Percentiles rank a stretch among this genome's conserved stretches.
Evolutionary conservation across 2,797 vertebrate species (phyloP).

Genomic region (Picus viridis): DNA sequence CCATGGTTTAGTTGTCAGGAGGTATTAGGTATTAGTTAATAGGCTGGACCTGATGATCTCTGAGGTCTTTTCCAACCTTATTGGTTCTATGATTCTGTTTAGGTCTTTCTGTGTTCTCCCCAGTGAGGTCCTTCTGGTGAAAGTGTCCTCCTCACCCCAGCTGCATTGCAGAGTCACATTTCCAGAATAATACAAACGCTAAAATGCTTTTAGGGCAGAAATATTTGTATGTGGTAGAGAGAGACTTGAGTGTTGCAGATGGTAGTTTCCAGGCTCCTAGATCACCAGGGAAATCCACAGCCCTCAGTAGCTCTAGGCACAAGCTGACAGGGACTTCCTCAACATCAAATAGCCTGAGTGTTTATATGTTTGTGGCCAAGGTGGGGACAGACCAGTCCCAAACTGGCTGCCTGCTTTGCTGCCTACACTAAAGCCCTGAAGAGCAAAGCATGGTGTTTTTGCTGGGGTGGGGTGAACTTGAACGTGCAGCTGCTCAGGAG

Average conservation of each 20-base stretch:
- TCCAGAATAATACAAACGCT: slow-evolving; percentile 6
- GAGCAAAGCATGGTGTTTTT: neutral
- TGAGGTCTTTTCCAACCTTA: too few species aligned
- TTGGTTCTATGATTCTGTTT: neutral
- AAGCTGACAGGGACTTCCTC: neutral
- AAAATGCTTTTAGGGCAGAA: neutral
- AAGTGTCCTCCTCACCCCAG: neutral
- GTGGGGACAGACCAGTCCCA: neutral
- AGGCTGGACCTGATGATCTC: too few species aligned
- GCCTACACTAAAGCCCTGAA: neutral
- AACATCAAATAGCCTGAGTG: neutral
- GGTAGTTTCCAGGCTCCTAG: neutral
- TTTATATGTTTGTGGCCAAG: neutral
- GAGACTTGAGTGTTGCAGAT: neutral
- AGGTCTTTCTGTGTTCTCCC: slow-evolving; percentile 11
- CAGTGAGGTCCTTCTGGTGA: neutral
- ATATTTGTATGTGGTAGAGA: neutral
- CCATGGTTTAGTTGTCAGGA: too few species aligned
- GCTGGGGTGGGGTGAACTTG: neutral
- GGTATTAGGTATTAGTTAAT: too few species aligned
- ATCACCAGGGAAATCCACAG: neutral
- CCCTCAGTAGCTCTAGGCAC: neutral
- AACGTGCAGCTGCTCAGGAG: neutral
- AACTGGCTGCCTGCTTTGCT: neutral
- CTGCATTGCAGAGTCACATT: neutral